A percentile compares a stretch with the other conserved stretches of the same genome.
Conservation (phyloP, 2,888 invertebrate genomes). For the Quadroppia sp. region DNA sequence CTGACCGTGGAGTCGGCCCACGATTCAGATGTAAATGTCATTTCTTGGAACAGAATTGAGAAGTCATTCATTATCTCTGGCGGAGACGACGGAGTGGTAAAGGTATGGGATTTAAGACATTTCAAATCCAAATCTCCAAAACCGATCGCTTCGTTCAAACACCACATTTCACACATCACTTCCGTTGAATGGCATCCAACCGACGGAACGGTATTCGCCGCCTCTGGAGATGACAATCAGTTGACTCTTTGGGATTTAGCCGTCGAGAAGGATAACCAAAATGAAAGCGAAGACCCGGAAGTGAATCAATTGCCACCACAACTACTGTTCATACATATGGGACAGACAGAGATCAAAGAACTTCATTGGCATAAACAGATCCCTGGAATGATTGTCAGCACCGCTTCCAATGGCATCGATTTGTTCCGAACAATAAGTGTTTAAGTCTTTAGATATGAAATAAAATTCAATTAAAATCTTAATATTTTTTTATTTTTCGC, state of each 20-base stretch:
- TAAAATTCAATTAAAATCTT: background rate
- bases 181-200: slow-evolving; percentile 95
- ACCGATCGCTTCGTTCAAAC: slow-evolving; percentile 88
- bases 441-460: slow-evolving; percentile 56
- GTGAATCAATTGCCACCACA: slow-evolving; percentile 82
- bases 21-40: slow-evolving; percentile 89
- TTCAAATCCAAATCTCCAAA: slow-evolving; percentile 60
- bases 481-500: background rate
- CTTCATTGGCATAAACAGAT: slow-evolving; percentile 97
- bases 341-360: slow-evolving; percentile 96
- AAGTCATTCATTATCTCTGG: slow-evolving; percentile 83
- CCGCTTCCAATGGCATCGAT: slow-evolving; percentile 92
- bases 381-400: slow-evolving; percentile 86
- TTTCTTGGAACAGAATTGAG: slow-evolving; percentile 91
- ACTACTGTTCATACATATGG: slow-evolving; percentile 93
- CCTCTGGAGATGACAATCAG: slow-evolving; percentile 89
- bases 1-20: slow-evolving; percentile 79
- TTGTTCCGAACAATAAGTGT: slow-evolving; percentile 96
- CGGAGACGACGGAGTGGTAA: slow-evolving; percentile 90
- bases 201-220: slow-evolving; percentile 88
- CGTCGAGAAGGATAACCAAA: slow-evolving; percentile 71
- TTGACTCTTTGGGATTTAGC: slow-evolving; percentile 95
- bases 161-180: slow-evolving; percentile 87
- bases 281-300: slow-evolving; percentile 52
- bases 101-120: slow-evolving; percentile 91